A percentile compares a stretch with the other conserved stretches of the same genome.
These are phyloP conservation scores for Philonicus albiceps DNA, from an alignment of 2,888 invertebrate genomes.

Conservation along the genomic window DNA sequence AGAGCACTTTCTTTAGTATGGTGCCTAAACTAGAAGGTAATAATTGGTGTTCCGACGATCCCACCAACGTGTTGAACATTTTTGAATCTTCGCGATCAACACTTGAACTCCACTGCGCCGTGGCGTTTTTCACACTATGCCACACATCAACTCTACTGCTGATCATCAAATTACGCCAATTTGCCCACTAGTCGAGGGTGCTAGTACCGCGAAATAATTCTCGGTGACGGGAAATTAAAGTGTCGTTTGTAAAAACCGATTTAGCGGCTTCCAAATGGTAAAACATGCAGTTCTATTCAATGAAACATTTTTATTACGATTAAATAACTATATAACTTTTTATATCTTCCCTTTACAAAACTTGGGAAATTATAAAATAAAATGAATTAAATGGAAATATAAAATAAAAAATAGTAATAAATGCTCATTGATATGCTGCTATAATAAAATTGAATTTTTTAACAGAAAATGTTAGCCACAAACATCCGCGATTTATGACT, in stretches of 20 bases:
- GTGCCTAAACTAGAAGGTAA: not conserved
- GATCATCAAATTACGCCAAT: constrained; percentile 21
- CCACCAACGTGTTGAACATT: not conserved
- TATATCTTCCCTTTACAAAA: not conserved
- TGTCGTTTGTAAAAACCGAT: not conserved
- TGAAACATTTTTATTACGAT: not conserved
- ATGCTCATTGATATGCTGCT: not conserved
- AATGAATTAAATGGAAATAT: not conserved
- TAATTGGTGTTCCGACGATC: not conserved
- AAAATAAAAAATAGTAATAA: not conserved
- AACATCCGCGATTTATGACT: too few species aligned
- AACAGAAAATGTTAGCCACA: too few species aligned
- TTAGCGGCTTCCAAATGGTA: not conserved
- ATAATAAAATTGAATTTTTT: too few species aligned
- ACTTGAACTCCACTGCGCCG: not conserved
- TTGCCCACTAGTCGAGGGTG: not conserved
- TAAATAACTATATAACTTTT: not conserved
- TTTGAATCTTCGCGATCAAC: not conserved
- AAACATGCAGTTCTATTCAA: not conserved
- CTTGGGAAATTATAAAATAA: not conserved
- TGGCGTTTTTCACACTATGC: not conserved
- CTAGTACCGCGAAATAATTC: constrained; percentile 25
- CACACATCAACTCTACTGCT: not conserved
- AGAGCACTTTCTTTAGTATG: not conserved
- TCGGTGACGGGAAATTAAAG: constrained; percentile 25